Evolutionary conservation across 1,140 invertebrate species (phyloP).

Genomic region (Cotesia glomerata): DNA sequence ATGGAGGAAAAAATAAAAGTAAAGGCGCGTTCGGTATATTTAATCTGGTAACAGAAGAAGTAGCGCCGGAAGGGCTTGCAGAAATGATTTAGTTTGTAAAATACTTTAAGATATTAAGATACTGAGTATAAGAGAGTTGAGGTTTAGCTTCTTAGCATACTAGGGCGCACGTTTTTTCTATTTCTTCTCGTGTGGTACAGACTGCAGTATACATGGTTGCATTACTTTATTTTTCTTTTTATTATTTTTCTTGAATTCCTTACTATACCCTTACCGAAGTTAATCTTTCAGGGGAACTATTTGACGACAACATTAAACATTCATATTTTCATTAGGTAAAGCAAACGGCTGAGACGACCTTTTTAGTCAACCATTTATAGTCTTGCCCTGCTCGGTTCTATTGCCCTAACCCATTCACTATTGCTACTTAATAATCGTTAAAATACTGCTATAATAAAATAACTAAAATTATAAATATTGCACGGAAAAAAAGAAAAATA

Average conservation of each 20-base stretch:
- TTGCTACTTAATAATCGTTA: no score
- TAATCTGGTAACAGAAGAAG: neutral
- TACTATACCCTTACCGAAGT: neutral
- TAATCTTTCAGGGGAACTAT: slow-evolving; percentile 4
- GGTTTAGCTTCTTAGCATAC: no score
- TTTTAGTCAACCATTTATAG: slow-evolving; percentile 31
- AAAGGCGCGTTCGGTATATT: neutral
- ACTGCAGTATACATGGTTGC: no score
- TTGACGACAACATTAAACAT: slow-evolving; percentile 43
- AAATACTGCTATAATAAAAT: no score
- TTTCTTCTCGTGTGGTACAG: neutral
- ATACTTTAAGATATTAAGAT: neutral
- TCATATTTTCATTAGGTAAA: slow-evolving; percentile 52
- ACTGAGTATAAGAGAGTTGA: no score
- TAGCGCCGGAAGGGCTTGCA: neutral
- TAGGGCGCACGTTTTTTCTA: neutral
- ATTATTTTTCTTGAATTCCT: neutral
- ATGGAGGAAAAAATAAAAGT: slow-evolving; percentile 2
- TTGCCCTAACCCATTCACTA: neutral
- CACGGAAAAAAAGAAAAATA: no score
- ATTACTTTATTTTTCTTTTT: neutral
- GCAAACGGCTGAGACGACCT: slow-evolving; percentile 40
- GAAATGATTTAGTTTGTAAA: slow-evolving; percentile 24
- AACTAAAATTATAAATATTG: no score
- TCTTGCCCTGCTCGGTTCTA: slow-evolving; percentile 1